Base-by-base conservation (phyloP, 2,888 invertebrate genomes). In the Deroplatys truncata region DNA sequence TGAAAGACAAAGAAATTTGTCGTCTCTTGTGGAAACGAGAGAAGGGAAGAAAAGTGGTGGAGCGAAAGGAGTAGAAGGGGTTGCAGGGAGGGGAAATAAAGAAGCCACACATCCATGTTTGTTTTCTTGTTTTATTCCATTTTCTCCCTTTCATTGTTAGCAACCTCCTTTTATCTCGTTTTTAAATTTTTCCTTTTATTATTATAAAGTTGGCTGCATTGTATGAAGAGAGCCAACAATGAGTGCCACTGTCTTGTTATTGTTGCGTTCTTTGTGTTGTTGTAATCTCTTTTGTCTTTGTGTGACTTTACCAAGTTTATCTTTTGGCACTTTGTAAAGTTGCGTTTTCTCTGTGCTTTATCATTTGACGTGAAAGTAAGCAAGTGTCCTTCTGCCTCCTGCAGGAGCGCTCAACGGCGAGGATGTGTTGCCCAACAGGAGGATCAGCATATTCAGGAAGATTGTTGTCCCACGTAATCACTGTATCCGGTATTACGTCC, bases 1-100 rank as follows among this genome's bases (percentile, higher is more conserved):
- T 88, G 86, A 85, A 29, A 84, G 88, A 90, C 90, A 90, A 90
- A 90, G 90, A 90, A 88, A 87, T 82, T 85, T 72, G 56, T 72
- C 56, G 88, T 90, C 89, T 90, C 89, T 90, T 82, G 89, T 90
- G 89, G 90, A 88, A 88, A 90, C 88, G 90, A 90, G 88, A 88
- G 88, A 88, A 82, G 87, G 87, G 87, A 87, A 87, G 82, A 87
- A 87, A 35, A 72, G 56, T 72, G 56, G 56, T 72, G 56, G 56
- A 72, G 56, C 56, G 56, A 72, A 83, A 87, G 72, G 82, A 87
- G 72, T 28, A 86, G 72, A 72, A 15, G 31, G 31, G 84, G 84
- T 16, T 16, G 4, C 56, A 72, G 56, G 84, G 84, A 10, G 84
- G 84, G 35, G 85, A 85, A 35, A 82, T 82, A 82, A 28, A 87